A percentile compares a stretch with the other conserved stretches of the same genome.
phyloP scores from a whole-genome alignment of 2,888 invertebrate species.

The Sympetrum striolatum region DNA sequence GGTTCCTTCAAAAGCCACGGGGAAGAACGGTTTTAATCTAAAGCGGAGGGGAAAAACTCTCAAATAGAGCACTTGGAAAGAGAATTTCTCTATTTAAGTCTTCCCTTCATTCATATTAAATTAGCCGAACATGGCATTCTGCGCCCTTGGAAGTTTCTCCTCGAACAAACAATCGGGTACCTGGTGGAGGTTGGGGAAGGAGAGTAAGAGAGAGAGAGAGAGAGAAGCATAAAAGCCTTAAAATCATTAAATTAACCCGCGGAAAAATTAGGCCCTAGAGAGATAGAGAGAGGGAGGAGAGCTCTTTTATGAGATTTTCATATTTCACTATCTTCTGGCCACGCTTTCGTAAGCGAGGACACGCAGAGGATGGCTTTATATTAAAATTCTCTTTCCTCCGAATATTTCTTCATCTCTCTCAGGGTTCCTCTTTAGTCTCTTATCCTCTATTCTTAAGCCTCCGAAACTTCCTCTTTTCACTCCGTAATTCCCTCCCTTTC shows the following conservation, averaged over 20 bases:
- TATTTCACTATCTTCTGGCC: conserved; percentile 4
- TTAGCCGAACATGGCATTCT: background rate
- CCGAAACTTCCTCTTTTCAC: background rate
- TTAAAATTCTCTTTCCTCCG: background rate
- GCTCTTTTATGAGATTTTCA: conserved; percentile 12
- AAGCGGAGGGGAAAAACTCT: background rate
- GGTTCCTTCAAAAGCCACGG: background rate
- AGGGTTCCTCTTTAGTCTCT: background rate
- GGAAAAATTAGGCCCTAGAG: background rate
- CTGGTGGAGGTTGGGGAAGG: background rate
- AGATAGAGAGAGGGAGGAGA: background rate
- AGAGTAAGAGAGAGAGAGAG: background rate
- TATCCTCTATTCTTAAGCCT: background rate
- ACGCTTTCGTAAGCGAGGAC: background rate
- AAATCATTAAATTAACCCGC: conserved; percentile 25
- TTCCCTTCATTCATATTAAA: background rate
- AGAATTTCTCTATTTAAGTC: background rate
- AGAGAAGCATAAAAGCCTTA: background rate
- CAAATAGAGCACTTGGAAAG: background rate
- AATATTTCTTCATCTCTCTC: background rate
- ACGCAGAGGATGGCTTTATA: background rate
- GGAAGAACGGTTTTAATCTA: background rate
- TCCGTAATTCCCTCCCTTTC: background rate
- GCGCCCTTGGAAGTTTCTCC: background rate
- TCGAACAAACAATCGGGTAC: background rate